Percentiles rank a stretch among this genome's conserved stretches.
phyloP scores from a whole-genome alignment of 2,888 invertebrate genomes.

The Hypercompe scribonia region DNA sequence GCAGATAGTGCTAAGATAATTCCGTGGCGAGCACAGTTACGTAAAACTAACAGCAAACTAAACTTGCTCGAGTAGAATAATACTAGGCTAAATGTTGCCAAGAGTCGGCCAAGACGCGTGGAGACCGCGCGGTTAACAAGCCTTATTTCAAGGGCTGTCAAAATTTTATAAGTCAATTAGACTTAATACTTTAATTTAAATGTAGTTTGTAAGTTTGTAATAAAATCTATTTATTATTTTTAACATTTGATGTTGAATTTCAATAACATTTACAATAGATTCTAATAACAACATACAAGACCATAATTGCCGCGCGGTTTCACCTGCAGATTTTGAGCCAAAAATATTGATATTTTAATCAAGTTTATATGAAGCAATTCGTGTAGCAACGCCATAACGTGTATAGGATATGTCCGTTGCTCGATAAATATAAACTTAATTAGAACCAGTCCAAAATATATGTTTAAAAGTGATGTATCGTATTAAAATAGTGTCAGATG shows the following conservation, averaged over 20 bases:
- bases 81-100: conserved; percentile 17
- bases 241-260: conserved; percentile 29
- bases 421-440: conserved; percentile 39
- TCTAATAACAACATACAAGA: conserved; percentile 20
- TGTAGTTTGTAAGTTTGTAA: conserved; percentile 45
- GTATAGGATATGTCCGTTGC: conserved; percentile 55
- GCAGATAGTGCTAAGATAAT: conserved; percentile 91
- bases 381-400: conserved; percentile 64
- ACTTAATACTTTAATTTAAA: conserved; percentile 37
- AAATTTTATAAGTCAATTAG: conserved; percentile 39
- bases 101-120: conserved; percentile 29
- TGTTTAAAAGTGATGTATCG: conserved; percentile 43
- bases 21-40: conserved; percentile 95
- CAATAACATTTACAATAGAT: conserved; percentile 29
- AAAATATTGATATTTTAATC: conserved; percentile 28
- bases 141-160: conserved; percentile 32
- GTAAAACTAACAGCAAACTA: conserved; percentile 96
- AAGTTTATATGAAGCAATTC: conserved; percentile 27
- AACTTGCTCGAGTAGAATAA: conserved; percentile 90
- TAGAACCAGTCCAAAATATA: conserved; percentile 49
- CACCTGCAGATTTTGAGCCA: conserved; percentile 27
- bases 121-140: conserved; percentile 43
- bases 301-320: conserved; percentile 43
- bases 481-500: conserved; percentile 38
- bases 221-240: conserved; percentile 49